Base-by-base conservation (phyloP, 2,888 invertebrate genomes). In the Xanthostigma xanthostigma region DNA sequence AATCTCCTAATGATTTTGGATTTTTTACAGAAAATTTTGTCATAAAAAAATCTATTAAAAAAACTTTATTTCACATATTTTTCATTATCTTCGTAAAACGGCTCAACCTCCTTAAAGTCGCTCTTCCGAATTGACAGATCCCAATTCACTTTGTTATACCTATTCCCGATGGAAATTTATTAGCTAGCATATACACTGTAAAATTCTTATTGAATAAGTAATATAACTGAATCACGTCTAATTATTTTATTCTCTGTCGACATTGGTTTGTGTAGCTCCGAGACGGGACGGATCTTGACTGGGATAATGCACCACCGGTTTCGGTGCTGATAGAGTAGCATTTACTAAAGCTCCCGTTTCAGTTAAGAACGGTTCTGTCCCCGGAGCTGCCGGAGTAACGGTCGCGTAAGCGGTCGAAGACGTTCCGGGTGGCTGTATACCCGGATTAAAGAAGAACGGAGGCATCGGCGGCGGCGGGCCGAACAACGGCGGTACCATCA, bases 221-320 rank as follows among this genome's bases (percentile, higher is more conserved):
- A 27, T 27, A 27, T 27, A 27, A 27, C 27, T 27, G 27, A 27
- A 27, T 27, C 3, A 27, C 6, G 27, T 27, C 27, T 27, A 27
- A 27, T 27, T 27, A 27, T 50, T 59, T 52, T 63, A 62, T 48
- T 65, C 64, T 41, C 62, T 57, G 52, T 65, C 65, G 8, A 62
- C 62, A 52, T 62, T 62, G 44, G 65, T 51, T 52, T 69, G 70
- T 12, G 70, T 69, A 0, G 89, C 81, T 0, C 95, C 95, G 68
- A 95, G 79, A 34, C 94, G 74, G 38, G 86, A 82, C 0, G 97
- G 97, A 74, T 98, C 97, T 67, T 97, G 97, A 62, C 94, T 94
- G 4, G 97, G 96, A 73, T 98, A 98, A 68, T 96, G 94, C 43
- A 82, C 71, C 50, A 77, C 74, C 1, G 77, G 72, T 1, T 78